Evolutionary conservation across 2,797 vertebrate species (phyloP).

Genomic region (Pipistrellus kuhlii): DNA sequence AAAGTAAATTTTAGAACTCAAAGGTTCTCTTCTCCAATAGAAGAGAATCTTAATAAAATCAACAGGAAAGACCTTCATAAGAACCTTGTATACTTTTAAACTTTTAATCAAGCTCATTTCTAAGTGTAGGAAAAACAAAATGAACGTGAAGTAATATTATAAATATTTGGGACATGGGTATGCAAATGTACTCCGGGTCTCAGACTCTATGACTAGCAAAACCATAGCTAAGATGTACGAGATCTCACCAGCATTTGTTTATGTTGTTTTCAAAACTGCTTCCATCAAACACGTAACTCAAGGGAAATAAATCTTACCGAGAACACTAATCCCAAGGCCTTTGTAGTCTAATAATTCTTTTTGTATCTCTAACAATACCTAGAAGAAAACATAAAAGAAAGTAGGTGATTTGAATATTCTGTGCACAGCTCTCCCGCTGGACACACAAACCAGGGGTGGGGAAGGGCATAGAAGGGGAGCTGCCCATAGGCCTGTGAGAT

Average conservation of each 20-base stretch:
- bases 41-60: slow-evolving; percentile 45
- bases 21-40: slow-evolving; percentile 5
- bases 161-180: neutral
- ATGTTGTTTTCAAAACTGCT: neutral
- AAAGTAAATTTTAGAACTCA: neutral
- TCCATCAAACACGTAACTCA: neutral
- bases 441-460: neutral
- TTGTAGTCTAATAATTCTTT: slow-evolving; percentile 94
- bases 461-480: accelerated
- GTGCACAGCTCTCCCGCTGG: neutral
- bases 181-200: neutral
- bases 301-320: slow-evolving; percentile 90
- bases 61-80: neutral
- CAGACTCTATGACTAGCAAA: neutral
- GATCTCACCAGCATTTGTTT: neutral
- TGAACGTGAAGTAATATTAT: neutral
- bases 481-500: neutral
- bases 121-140: slow-evolving; percentile 45
- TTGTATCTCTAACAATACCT: slow-evolving; percentile 96
- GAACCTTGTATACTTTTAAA: slow-evolving; percentile 7
- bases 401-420: slow-evolving; percentile 9
- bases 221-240: neutral
- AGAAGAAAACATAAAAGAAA: slow-evolving; percentile 71
- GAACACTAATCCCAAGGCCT: slow-evolving; percentile 94
- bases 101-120: neutral